Evolutionary conservation across 92 coral and sea anemone genomes (phyloP).

Genomic region (Scolanthus callimorphus): DNA sequence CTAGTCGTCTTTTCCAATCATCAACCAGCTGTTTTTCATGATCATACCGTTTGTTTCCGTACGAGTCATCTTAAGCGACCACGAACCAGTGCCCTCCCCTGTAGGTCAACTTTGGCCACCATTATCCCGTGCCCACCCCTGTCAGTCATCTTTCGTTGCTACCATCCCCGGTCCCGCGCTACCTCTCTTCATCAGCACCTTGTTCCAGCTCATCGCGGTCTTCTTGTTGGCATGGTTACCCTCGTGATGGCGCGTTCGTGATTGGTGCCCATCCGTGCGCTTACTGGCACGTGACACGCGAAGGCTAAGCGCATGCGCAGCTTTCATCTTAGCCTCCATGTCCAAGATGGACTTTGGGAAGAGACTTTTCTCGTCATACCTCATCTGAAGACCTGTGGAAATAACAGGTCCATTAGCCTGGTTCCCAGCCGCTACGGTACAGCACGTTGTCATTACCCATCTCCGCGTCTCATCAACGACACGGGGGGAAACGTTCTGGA

Average conservation of each 20-base stretch:
- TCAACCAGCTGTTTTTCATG: background rate
- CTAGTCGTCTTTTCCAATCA: background rate
- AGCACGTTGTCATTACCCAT: background rate
- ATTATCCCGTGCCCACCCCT: background rate
- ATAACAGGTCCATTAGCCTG: no score
- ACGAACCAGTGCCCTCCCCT: no score
- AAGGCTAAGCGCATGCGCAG: slow-evolving; percentile 71
- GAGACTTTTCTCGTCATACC: slow-evolving; percentile 93
- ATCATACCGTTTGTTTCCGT: background rate
- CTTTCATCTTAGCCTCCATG: slow-evolving; percentile 92
- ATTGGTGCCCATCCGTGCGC: slow-evolving; percentile 16
- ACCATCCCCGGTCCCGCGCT: slow-evolving; percentile 1
- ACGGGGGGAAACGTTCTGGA: no score
- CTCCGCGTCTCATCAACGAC: background rate
- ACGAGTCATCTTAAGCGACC: slow-evolving; percentile 22
- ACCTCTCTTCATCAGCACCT: slow-evolving; percentile 32
- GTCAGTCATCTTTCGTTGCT: background rate
- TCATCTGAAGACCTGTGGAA: slow-evolving; percentile 80
- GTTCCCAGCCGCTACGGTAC: no score
- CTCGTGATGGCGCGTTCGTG: slow-evolving; percentile 7
- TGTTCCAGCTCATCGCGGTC: slow-evolving; percentile 39
- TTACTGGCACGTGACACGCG: slow-evolving; percentile 74
- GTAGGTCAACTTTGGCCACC: no score
- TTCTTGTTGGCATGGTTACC: slow-evolving; percentile 5
- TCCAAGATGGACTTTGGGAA: slow-evolving; percentile 94